These are phyloP conservation scores for Rhineura floridana DNA, from an alignment of 2,113 vertebrate species.

Conservation along the genomic window DNA sequence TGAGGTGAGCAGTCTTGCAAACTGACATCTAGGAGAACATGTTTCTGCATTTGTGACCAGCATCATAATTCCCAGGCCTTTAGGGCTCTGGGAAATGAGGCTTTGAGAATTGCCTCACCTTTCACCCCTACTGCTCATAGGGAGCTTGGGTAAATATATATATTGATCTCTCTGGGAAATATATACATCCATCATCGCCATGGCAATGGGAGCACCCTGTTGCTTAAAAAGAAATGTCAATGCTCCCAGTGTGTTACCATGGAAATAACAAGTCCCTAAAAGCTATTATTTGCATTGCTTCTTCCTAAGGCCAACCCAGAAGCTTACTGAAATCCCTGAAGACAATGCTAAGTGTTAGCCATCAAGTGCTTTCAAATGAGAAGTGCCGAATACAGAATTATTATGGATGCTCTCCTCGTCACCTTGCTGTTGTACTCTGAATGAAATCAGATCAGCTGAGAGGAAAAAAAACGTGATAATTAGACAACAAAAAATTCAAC, in stretches of 20 bases:
- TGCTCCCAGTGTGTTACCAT: slow-evolving; percentile 36
- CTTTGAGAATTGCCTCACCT: slow-evolving; percentile 29
- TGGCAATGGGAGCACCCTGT: slow-evolving; percentile 8
- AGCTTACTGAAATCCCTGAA: background rate
- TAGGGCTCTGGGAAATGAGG: slow-evolving; percentile 25
- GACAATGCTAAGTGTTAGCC: background rate
- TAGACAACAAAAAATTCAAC: background rate
- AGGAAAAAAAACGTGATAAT: background rate
- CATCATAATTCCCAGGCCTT: background rate
- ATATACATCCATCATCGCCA: slow-evolving; percentile 20
- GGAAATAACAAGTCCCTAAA: slow-evolving; percentile 10
- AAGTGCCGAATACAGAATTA: background rate
- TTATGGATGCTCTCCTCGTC: background rate
- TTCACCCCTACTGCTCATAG: slow-evolving; percentile 18
- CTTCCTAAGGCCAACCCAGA: slow-evolving; percentile 1
- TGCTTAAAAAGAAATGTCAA: slow-evolving; percentile 33
- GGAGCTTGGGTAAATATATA: background rate
- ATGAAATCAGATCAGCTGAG: background rate
- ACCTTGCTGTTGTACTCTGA: slow-evolving; percentile 1
- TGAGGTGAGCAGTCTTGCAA: background rate
- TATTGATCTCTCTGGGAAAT: slow-evolving; percentile 25
- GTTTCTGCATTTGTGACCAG: background rate
- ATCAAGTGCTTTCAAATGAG: slow-evolving; percentile 12
- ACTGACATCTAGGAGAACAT: background rate
- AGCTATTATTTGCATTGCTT: slow-evolving; percentile 28